Conservation (phyloP, 2,888 invertebrate genomes). For the Cephus runcator region DNA sequence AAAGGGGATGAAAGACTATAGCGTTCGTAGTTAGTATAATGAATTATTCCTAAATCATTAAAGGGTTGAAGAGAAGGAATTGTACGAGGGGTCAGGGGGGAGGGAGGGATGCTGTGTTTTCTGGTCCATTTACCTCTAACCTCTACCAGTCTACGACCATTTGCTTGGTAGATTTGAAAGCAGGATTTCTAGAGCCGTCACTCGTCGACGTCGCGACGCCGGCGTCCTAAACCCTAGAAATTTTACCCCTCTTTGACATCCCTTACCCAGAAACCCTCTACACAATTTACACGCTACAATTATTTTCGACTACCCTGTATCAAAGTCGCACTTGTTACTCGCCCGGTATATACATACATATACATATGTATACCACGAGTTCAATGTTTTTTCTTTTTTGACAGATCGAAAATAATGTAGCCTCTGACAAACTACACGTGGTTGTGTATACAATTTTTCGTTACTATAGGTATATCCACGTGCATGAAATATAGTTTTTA, state of each 20-base stretch:
- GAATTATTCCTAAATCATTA: constrained; percentile 31
- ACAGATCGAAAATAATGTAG: not conserved
- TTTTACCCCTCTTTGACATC: constrained; percentile 3
- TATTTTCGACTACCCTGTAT: constrained; percentile 27
- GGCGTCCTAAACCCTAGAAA: not conserved
- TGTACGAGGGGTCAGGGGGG: not conserved
- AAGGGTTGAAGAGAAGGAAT: constrained; percentile 32
- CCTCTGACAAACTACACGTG: not conserved
- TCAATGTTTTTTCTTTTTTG: not conserved
- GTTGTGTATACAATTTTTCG: not conserved
- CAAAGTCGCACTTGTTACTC: not conserved
- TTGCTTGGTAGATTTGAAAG: not conserved
- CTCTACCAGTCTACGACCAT: constrained; percentile 6
- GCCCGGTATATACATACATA: not conserved
- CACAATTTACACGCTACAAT: constrained; percentile 47
- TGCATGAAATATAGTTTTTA: not conserved
- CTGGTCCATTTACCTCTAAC: constrained; percentile 42
- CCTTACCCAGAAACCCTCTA: constrained; percentile 11
- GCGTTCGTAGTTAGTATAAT: constrained; percentile 21
- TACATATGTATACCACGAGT: not conserved
- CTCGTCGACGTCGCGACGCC: not conserved
- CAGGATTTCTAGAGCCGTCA: not conserved
- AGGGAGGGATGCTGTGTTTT: constrained; percentile 40
- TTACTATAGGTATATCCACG: not conserved
- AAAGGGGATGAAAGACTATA: not conserved